Conservation (phyloP, 2,888 invertebrate genomes). For the Oxytorus armatus region DNA sequence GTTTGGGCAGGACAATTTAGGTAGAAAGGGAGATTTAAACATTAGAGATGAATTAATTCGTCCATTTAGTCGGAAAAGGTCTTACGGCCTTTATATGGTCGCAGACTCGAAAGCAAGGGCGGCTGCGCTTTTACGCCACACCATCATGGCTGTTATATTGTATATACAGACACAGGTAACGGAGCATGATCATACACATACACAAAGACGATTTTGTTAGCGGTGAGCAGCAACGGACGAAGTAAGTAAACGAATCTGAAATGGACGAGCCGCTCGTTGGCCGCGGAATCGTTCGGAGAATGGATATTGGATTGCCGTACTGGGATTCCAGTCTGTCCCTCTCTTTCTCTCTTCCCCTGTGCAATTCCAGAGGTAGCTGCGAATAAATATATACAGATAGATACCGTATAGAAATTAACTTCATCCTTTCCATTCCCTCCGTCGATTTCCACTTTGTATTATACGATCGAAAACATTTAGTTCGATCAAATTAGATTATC, state of each 20-base stretch:
- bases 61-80: neutral
- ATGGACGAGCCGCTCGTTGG: constrained; percentile 74
- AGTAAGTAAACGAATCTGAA: constrained; percentile 76
- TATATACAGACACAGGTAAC: neutral
- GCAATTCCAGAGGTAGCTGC: constrained; percentile 19
- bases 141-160: neutral
- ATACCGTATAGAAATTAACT: constrained; percentile 28
- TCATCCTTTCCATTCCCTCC: constrained; percentile 23
- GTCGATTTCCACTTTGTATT: neutral
- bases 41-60: neutral
- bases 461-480: constrained; percentile 1
- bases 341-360: constrained; percentile 32
- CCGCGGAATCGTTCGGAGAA: constrained; percentile 73
- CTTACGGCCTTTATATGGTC: constrained; percentile 28
- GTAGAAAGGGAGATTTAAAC: neutral
- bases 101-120: constrained; percentile 2
- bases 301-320: constrained; percentile 75
- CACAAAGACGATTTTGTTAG: constrained; percentile 58
- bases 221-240: constrained; percentile 62
- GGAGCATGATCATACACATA: constrained; percentile 24
- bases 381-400: neutral
- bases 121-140: constrained; percentile 24
- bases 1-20: neutral
- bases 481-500: constrained; percentile 27
- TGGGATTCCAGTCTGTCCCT: constrained; percentile 71